phyloP scores from a whole-genome alignment of 53 echinoderm and acorn worm species.

The Patiria pectinifera region DNA sequence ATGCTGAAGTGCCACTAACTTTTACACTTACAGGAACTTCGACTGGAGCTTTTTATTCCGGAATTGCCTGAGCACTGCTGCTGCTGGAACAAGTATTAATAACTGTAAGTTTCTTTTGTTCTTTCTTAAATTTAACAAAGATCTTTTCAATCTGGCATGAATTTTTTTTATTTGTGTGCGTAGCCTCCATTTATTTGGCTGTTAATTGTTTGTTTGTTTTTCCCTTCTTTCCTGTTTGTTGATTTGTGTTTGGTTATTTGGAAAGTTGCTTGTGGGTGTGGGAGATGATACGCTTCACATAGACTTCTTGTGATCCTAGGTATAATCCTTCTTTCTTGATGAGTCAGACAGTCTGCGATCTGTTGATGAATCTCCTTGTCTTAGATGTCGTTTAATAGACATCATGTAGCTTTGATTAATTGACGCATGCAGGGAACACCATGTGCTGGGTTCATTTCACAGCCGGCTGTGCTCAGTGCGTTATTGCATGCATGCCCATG shows the following conservation, averaged over 20 bases:
- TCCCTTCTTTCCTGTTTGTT: not conserved
- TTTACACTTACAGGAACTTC: no score
- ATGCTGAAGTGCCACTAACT: not conserved
- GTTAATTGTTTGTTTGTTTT: no score
- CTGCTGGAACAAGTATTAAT: no score
- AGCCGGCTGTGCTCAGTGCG: constrained; percentile 3
- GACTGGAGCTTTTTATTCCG: no score
- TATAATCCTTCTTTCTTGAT: no score
- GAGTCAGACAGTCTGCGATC: no score
- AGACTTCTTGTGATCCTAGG: not conserved
- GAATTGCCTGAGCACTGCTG: no score
- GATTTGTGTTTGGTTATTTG: not conserved
- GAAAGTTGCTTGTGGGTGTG: not conserved
- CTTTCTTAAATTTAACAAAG: no score
- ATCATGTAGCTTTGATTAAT: constrained; percentile 10
- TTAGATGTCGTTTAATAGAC: not conserved
- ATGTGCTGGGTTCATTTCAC: constrained; percentile 37
- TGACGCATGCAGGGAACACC: not conserved
- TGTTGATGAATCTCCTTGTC: not conserved
- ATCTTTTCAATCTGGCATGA: not conserved
- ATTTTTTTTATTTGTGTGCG: no score
- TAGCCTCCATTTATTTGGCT: no score
- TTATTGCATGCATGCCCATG: not conserved
- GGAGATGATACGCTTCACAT: not conserved
- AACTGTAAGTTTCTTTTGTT: no score